Conservation (phyloP, 2,113 vertebrate species). For the Anser cygnoides region DNA sequence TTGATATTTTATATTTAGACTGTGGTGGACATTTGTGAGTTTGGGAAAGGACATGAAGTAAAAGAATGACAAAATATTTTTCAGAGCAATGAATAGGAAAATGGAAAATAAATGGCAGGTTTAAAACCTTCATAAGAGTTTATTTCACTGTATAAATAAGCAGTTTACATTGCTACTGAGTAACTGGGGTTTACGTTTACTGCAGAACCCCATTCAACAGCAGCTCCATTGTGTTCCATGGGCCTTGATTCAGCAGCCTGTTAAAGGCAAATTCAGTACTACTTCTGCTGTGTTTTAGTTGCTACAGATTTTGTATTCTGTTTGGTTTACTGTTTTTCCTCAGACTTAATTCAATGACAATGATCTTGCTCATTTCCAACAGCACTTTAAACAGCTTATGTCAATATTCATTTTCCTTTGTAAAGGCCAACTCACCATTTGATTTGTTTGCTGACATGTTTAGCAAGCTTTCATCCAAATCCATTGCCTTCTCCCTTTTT, state of each 20-base stretch:
- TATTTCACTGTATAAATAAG: neutral
- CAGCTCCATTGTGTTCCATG: neutral
- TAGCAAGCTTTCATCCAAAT: neutral
- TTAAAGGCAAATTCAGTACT: neutral
- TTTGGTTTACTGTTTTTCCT: conserved; percentile 24
- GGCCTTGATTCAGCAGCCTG: neutral
- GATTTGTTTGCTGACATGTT: conserved; percentile 37
- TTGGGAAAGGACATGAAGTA: neutral
- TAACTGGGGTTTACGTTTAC: neutral
- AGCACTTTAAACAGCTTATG: conserved; percentile 9
- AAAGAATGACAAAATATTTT: neutral
- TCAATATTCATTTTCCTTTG: conserved; percentile 63
- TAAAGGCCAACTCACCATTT: conserved; percentile 11
- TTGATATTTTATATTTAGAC: neutral
- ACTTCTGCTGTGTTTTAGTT: neutral
- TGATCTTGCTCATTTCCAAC: conserved; percentile 29
- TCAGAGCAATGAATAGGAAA: neutral
- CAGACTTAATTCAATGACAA: conserved; percentile 60
- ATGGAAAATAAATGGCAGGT: neutral
- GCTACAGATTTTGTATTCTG: neutral
- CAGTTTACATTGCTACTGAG: neutral
- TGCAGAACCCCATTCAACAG: fast-evolving
- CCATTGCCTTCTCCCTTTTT: neutral
- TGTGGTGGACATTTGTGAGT: neutral
- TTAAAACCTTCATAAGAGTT: neutral